phyloP scores from a whole-genome alignment of 2,113 vertebrate genomes.

The Trinectes maculatus region DNA sequence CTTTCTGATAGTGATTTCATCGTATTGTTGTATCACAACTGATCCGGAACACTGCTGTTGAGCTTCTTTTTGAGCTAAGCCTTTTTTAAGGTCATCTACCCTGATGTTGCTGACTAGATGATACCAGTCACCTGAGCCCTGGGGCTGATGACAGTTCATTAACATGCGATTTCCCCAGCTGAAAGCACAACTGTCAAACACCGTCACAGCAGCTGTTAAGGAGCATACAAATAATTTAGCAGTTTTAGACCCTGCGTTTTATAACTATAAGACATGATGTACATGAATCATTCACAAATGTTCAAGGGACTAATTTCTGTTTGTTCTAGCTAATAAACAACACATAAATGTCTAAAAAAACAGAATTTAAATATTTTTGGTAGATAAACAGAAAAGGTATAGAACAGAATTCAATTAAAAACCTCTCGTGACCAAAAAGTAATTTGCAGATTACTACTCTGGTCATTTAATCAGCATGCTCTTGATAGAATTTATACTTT shows the following conservation, averaged over 20 bases:
- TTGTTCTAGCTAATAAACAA: too few relatives aligned
- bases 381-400: not conserved
- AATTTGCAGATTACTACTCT: too few relatives aligned
- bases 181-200: not conserved
- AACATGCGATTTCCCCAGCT: constrained; percentile 1
- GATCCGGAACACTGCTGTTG: not conserved
- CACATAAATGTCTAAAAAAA: too few relatives aligned
- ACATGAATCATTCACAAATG: not conserved
- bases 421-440: too few relatives aligned
- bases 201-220: not conserved
- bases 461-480: too few relatives aligned
- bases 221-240: not conserved
- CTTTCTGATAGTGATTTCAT: not conserved
- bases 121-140: constrained; percentile 14
- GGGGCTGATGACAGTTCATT: constrained; percentile 32
- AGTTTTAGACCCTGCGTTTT: not conserved
- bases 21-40: constrained; percentile 1
- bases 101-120: constrained; percentile 15
- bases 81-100: not conserved
- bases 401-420: not conserved
- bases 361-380: not conserved
- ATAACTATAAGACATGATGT: not conserved
- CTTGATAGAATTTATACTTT: too few relatives aligned
- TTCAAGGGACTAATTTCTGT: not conserved
- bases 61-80: not conserved